Conservation (phyloP, 2,888 invertebrate species). For the Muscina levida region DNA sequence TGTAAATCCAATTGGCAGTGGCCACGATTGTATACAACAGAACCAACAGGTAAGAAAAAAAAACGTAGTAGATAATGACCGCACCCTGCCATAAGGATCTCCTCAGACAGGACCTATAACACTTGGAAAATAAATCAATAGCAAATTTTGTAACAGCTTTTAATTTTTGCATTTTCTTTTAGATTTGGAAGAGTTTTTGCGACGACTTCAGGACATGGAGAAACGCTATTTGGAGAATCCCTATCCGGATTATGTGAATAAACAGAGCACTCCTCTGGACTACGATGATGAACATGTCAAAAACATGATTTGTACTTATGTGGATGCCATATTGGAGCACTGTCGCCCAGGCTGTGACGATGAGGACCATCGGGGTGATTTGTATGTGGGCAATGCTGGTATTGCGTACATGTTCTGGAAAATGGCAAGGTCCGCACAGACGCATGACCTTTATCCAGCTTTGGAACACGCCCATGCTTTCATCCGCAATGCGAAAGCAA, state of each 20-base stretch:
- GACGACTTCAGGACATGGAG: constrained; percentile 72
- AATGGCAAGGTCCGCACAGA: constrained; percentile 82
- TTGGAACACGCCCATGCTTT: constrained; percentile 84
- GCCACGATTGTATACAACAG: background rate
- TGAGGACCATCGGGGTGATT: constrained; percentile 77
- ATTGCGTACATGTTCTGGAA: constrained; percentile 89
- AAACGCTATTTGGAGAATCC: constrained; percentile 78
- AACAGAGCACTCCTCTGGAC: constrained; percentile 70
- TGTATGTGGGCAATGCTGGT: constrained; percentile 81
- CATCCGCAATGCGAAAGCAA: constrained; percentile 83
- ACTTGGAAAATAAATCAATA: constrained; percentile 51
- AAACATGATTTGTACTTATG: constrained; percentile 77
- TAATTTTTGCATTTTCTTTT: background rate
- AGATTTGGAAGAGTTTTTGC: constrained; percentile 8
- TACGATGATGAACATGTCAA: constrained; percentile 77
- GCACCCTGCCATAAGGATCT: constrained; percentile 55
- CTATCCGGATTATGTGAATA: constrained; percentile 74
- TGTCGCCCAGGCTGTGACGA: constrained; percentile 74
- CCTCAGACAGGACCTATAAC: constrained; percentile 44
- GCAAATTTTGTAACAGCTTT: constrained; percentile 7
- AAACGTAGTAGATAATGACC: constrained; percentile 29
- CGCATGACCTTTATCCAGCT: constrained; percentile 80
- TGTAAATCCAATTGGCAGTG: constrained; percentile 1
- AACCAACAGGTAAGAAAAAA: constrained; percentile 34
- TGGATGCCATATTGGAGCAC: constrained; percentile 77